phyloP scores from a whole-genome alignment of 2,797 vertebrate species.

The Tokudaia tokunoshimensis region DNA sequence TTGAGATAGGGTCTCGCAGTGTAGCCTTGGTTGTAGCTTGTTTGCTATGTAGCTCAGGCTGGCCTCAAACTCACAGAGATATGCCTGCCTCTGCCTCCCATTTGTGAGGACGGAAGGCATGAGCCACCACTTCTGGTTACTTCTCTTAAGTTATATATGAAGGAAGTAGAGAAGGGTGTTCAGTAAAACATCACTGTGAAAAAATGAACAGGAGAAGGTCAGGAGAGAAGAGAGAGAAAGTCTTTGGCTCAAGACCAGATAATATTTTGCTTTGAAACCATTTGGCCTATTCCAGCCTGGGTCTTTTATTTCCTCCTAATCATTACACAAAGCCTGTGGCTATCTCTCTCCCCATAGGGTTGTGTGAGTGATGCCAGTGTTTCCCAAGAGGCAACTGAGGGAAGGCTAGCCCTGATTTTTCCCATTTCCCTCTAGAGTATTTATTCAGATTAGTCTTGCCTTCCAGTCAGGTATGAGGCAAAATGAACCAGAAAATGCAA shows the following conservation, averaged over 20 bases:
- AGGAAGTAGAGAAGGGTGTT: not conserved
- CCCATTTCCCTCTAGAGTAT: not conserved
- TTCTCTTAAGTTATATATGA: not conserved
- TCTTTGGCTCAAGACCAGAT: not conserved
- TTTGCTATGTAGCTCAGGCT: not conserved
- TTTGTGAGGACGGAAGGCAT: not conserved
- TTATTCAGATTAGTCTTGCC: not conserved
- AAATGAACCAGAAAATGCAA: not conserved
- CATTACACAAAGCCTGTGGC: not conserved
- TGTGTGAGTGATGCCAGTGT: not conserved
- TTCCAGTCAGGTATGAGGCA: not conserved
- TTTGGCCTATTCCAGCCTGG: not conserved
- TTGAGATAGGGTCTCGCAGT: not conserved
- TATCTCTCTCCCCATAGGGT: not conserved
- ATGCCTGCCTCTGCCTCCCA: not conserved
- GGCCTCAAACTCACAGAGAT: not conserved
- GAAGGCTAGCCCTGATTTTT: not conserved
- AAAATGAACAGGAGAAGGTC: not conserved
- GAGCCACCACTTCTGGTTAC: not conserved
- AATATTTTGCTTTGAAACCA: slow-evolving; percentile 1
- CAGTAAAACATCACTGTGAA: not conserved
- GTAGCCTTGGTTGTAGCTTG: not conserved
- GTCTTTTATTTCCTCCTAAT: slow-evolving; percentile 32
- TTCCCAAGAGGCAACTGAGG: not conserved
- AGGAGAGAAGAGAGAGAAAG: not conserved